These are phyloP conservation scores for Trichomalopsis sarcophagae DNA, from an alignment of 1,140 invertebrate genomes.

Conservation along the genomic window DNA sequence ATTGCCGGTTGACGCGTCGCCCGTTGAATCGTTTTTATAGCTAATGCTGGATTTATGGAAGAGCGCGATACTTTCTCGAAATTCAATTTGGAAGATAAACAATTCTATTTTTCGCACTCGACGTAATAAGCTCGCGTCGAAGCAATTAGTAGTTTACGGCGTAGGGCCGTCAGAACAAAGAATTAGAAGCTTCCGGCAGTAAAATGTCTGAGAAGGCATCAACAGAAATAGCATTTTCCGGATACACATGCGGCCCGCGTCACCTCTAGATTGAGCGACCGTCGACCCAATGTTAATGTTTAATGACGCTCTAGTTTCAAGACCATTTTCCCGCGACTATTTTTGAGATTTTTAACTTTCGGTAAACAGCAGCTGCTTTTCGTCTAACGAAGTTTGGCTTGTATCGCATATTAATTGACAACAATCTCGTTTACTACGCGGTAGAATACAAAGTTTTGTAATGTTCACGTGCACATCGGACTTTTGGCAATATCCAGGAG, in stretches of 20 bases:
- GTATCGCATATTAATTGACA: background rate
- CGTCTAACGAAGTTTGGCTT: background rate
- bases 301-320: background rate
- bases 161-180: background rate
- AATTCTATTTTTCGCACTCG: background rate
- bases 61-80: background rate
- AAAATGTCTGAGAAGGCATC: constrained; percentile 41
- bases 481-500: background rate
- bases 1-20: background rate
- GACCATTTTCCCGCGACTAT: background rate
- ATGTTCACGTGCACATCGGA: background rate
- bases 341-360: background rate
- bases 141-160: background rate
- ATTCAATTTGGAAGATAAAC: background rate
- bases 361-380: background rate
- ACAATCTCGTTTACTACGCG: background rate
- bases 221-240: constrained; percentile 53
- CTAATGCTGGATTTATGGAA: background rate
- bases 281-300: constrained; percentile 3
- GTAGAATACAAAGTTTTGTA: background rate
- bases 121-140: background rate
- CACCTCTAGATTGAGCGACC: constrained; percentile 9
- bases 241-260: constrained; percentile 16
- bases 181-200: constrained; percentile 53
- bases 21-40: background rate